phyloP scores from a whole-genome alignment of 2,797 vertebrate genomes.

The Neosilurus mollespiculum region DNA sequence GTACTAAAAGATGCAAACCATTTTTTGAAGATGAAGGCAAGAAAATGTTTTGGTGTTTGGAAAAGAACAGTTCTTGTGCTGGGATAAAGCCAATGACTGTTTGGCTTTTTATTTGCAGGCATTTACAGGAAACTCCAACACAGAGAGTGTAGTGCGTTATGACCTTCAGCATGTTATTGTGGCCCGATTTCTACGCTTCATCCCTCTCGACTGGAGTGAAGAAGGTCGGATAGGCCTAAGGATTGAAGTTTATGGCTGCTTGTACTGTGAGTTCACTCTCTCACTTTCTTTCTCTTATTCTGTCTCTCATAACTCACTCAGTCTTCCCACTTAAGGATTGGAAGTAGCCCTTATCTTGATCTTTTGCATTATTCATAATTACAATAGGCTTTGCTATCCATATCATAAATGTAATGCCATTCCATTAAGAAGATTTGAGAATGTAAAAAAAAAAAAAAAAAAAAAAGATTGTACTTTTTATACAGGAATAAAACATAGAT shows the following conservation, averaged over 20 bases:
- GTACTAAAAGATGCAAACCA: background rate
- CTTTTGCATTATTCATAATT: constrained; percentile 1
- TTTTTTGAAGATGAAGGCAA: background rate
- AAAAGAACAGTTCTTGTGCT: background rate
- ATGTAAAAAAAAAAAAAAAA: no score
- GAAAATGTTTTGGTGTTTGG: background rate
- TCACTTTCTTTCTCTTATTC: background rate
- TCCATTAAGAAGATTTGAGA: no score
- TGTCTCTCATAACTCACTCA: background rate
- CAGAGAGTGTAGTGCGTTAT: constrained; percentile 87
- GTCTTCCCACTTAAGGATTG: background rate
- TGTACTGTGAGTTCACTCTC: constrained; percentile 87
- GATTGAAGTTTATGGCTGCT: constrained; percentile 88
- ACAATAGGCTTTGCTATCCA: background rate
- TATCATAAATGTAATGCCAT: background rate
- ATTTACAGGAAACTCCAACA: constrained; percentile 93
- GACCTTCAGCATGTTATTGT: constrained; percentile 86
- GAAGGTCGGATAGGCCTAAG: constrained; percentile 92
- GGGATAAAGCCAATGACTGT: background rate
- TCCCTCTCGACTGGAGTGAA: constrained; percentile 91
- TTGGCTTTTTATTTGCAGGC: constrained; percentile 72
- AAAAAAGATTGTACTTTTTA: no score
- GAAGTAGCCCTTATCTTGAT: background rate
- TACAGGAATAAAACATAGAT: no score
- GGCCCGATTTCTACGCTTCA: constrained; percentile 83